Percentiles rank a stretch among this genome's conserved stretches.
These are phyloP conservation scores for Aythya baeri DNA, from an alignment of 2,113 vertebrate genomes.

Conservation along the genomic window DNA sequence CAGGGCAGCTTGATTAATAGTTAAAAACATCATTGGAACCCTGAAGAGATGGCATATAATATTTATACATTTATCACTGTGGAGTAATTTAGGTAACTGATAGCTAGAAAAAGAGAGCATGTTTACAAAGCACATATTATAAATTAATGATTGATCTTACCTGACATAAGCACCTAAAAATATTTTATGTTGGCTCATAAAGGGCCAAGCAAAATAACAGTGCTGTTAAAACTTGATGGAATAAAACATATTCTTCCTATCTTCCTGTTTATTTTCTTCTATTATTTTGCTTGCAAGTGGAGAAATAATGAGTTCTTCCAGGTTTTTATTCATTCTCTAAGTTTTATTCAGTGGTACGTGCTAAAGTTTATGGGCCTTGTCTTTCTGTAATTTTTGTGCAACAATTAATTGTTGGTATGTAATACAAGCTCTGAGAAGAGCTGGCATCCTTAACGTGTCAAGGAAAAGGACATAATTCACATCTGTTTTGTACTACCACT, in stretches of 20 bases:
- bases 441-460: neutral
- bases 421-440: neutral
- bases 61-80: conserved; percentile 56
- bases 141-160: conserved; percentile 51
- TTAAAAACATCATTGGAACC: conserved; percentile 6
- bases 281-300: neutral
- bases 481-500: neutral
- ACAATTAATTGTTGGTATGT: neutral
- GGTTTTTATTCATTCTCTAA: neutral
- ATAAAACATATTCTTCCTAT: conserved; percentile 16
- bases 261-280: conserved; percentile 21
- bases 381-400: neutral
- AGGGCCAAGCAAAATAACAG: conserved; percentile 39
- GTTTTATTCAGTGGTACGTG: neutral
- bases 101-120: conserved; percentile 23
- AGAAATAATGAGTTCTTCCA: conserved; percentile 37
- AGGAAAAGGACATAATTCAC: neutral
- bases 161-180: neutral
- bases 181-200: conserved; percentile 23
- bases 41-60: conserved; percentile 34
- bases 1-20: conserved; percentile 42
- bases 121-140: conserved; percentile 31
- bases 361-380: conserved; percentile 31
- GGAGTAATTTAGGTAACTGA: conserved; percentile 44
- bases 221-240: conserved; percentile 27